Evolutionary conservation across 2,888 invertebrate genomes (phyloP), one percentile per base, ranked within the genome.

Genomic region (Eustalomyia histrio): DNA sequence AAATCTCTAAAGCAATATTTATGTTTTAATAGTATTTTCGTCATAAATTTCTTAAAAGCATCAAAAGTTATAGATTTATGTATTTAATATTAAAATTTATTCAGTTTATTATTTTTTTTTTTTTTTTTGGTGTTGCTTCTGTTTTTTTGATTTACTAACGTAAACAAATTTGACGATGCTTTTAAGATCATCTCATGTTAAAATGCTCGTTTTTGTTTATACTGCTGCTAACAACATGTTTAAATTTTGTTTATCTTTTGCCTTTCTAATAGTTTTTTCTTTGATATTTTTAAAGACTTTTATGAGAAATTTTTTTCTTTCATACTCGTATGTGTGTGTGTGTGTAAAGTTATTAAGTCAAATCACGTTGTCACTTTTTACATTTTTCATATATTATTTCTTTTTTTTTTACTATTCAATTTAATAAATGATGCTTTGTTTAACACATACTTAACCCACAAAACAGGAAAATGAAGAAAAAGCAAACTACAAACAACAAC

Each of bases 381-480:
- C 67, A 68, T 53, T 21, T 29, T 14, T 43, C 57, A 47, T 43
- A 9, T 33, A 33, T 58, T 64, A 65, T 60, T 53, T 47, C 63
- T 71, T 81, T 81, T 61, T n/a, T n/a, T n/a, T n/a, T n/a, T n/a
- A n/a, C n/a, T n/a, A n/a, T n/a, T n/a, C n/a, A n/a, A 81, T 78
- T 81, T 67, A 81, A 81, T 81, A 81, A 81, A 81, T 75, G 81
- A 78, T 78, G 78, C 74, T 81, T 81, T 81, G 74, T 81, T 78
- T 81, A 81, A 74, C 81, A 81, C 81, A 75, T 81, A 81, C 81
- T 81, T 81, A 81, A 78, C 81, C 81, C 50, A 72, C 65, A 78
- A 81, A 78, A 74, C 14, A 61, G 24, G 78, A 50, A 78, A 60
- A 67, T 33, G 29, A 6, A 29, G 7, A 29, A 29, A 6, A 16